Evolutionary conservation across 2,113 vertebrate species (phyloP).

Genomic region (Laterallus jamaicensis): DNA sequence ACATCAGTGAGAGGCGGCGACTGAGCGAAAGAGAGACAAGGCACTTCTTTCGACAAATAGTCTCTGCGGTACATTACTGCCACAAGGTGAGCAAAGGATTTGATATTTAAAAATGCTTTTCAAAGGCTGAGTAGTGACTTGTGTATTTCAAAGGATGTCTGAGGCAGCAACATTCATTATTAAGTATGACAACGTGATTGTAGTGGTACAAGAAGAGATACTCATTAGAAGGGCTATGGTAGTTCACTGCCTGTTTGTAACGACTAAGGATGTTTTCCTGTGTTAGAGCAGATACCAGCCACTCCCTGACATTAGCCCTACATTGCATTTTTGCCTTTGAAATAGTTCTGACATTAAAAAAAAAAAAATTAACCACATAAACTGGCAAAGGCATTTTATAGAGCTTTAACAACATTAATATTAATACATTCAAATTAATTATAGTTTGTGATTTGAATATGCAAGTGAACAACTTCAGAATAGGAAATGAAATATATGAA

Average conservation of each 20-base stretch:
- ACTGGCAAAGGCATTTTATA: background rate
- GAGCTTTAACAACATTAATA: background rate
- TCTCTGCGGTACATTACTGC: conserved; percentile 95
- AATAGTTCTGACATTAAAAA: background rate
- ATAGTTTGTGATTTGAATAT: background rate
- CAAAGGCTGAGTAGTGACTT: background rate
- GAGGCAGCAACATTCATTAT: background rate
- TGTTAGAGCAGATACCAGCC: background rate
- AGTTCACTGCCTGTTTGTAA: background rate
- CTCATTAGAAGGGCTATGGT: background rate
- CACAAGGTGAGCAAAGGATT: conserved; percentile 85
- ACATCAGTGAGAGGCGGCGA: conserved; percentile 92
- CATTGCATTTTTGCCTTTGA: background rate
- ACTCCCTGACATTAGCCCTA: background rate
- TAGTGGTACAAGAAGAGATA: background rate
- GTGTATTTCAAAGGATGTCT: conserved; percentile 7
- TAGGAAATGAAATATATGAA: background rate
- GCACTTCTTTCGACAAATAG: conserved; percentile 97
- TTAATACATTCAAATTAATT: background rate
- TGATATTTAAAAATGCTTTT: background rate
- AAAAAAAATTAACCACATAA: background rate
- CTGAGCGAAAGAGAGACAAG: conserved; percentile 92
- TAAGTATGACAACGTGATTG: background rate
- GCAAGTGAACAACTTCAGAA: background rate
- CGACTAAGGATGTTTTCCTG: background rate